Base-by-base conservation (phyloP, 2,797 vertebrate genomes). In the Gephyroberyx darwinii region DNA sequence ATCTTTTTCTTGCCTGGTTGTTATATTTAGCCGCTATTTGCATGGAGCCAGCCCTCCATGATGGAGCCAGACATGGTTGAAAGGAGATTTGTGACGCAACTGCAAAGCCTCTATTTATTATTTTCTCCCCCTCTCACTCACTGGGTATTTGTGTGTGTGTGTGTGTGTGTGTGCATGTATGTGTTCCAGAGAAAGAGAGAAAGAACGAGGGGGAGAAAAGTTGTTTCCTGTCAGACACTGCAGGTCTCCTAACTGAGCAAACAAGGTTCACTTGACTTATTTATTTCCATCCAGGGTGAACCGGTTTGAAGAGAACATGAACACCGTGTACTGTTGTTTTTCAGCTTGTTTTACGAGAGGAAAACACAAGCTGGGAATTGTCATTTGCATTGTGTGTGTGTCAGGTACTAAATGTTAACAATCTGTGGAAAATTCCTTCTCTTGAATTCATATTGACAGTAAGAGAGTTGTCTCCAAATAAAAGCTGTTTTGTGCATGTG, bases 71-170 rank as follows among this genome's bases (percentile, higher is more conserved):
- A 35, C 33, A 35, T 35, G 33, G 2, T 26, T 26, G 26, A 26
- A 26, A 26, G 33, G 33, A 35, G 33, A 35, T 35, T 35, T 35
- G 33, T 35, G 33, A 35, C 33, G 8, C 33, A 35, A 35, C 33
- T 35, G 33, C 33, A 35, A 35, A 35, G 33, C 33, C 33, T 5
- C 33, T 35, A 35, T 31, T 55, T 55, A 17, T 31, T 33, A 19
- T 33, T 55, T 30, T 55, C 26, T 55, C 14, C 14, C 6, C 47
- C 33, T 35, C 6, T 50, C 47, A 50, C 47, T 50, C 47, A 19
- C 47, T 50, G 47, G 31, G 53, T 31, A 20, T 33, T 22, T 55
- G 53, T 55, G 53, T 31, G 53, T 55, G 26, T 55, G 53, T 33
- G 52, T 17, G 53, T 55, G 53, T 33, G 53, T 17, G 53, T 17